Evolutionary conservation across 2,797 vertebrate species (phyloP).

Genomic region (Acestrorhynchus altus): DNA sequence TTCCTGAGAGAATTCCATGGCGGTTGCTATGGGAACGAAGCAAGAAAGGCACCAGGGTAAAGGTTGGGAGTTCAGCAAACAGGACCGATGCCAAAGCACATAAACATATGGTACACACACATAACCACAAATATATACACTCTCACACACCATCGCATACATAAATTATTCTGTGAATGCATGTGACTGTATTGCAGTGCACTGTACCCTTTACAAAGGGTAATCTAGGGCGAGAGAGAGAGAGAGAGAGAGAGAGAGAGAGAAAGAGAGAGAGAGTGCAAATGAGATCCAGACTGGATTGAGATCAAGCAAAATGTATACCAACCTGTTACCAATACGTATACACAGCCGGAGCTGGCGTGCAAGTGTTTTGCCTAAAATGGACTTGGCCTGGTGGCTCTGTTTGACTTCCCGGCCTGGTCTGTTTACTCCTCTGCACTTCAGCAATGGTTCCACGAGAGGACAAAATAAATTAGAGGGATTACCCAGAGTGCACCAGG

Average conservation of each 20-base stretch:
- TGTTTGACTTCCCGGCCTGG: slow-evolving; percentile 61
- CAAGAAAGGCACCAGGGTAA: slow-evolving; percentile 19
- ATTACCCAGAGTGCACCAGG: slow-evolving; percentile 40
- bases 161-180: neutral
- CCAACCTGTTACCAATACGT: slow-evolving; percentile 47
- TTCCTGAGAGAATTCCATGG: slow-evolving; percentile 7
- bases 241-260: slow-evolving; percentile 25
- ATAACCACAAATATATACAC: slow-evolving; percentile 12
- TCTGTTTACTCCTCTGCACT: slow-evolving; percentile 55
- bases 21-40: slow-evolving; percentile 17
- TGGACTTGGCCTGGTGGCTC: slow-evolving; percentile 46
- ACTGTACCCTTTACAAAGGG: neutral
- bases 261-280: neutral
- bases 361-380: slow-evolving; percentile 58
- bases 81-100: slow-evolving; percentile 25
- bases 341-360: slow-evolving; percentile 44
- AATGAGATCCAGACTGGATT: slow-evolving; percentile 12
- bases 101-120: slow-evolving; percentile 20
- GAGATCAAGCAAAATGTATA: slow-evolving; percentile 51
- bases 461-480: slow-evolving; percentile 48
- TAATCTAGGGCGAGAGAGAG: slow-evolving; percentile 20
- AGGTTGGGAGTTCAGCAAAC: slow-evolving; percentile 25
- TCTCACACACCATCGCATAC: neutral
- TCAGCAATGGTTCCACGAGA: slow-evolving; percentile 42
- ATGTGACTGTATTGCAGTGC: neutral